Base-by-base conservation (phyloP, 1,140 invertebrate genomes). In the Rhagoletis zephyria region DNA sequence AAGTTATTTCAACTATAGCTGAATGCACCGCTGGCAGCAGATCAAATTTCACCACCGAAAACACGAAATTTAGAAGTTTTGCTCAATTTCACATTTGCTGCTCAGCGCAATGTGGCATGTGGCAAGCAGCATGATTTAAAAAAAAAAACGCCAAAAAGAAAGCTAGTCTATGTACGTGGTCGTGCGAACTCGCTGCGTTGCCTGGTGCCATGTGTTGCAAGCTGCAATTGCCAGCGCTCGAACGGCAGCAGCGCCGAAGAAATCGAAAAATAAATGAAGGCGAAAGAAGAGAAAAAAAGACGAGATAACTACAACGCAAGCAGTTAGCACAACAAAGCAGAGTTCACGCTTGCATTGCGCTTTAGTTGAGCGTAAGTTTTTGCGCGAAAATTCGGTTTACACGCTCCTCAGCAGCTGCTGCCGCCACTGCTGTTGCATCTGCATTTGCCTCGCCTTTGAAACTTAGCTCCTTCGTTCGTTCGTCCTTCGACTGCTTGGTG, bases 1-100 rank as follows among this genome's bases (percentile, higher is more conserved):
- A 81, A 81, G 74, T 81, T 59, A 9, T 42, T 30, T n/a, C 48
- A 59, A 81, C 48, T 81, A 81, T 30, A 51, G 45, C 45, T 59
- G 19, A 42, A 81, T 81, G 74, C 74, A 81, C 42, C 48, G 74
- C 74, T 81, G 74, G 48, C 45, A 81, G 48, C 74, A 56, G 74
- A 81, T 81, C 45, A 81, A 81, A 81, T 81, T 81, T 81, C 74
- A 56, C 74, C 74, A 81, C 48, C 48, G 48, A 81, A 56, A 81
- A 56, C 74, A 81, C 30, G 74, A 81, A 81, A 56, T 81, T 81
- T 81, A 81, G 74, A 81, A 81, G 74, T 81, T 81, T 81, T 81
- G 45, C 48, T 81, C 48, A 56, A 56, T 51, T 81, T 56, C 74
- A 81, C 45, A 81, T 81, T 81, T 81, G 16, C 48, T 48, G 74